Conservation (phyloP, 2,113 vertebrate genomes). For the Bubalus kerabau region DNA sequence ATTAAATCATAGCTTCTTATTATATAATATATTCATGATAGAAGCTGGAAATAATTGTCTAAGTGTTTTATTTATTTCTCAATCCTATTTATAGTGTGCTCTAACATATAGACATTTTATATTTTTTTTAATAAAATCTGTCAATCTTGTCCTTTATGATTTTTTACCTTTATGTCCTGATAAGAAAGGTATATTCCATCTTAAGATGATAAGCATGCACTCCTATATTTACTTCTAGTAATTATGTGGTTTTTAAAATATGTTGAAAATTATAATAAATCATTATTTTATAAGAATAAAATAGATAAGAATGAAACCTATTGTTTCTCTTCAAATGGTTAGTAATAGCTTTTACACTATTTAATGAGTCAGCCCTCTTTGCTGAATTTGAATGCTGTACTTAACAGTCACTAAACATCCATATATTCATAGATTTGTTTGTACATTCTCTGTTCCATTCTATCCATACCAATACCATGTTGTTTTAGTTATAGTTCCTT, state of each 20-base stretch:
- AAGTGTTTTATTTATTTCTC: neutral
- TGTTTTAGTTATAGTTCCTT: neutral
- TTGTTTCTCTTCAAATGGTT: neutral
- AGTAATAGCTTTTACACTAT: neutral
- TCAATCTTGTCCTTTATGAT: neutral
- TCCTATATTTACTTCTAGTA: neutral
- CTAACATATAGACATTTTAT: neutral
- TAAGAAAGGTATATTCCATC: neutral
- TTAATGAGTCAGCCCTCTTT: neutral
- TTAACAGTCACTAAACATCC: neutral
- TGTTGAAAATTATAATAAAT: conserved; percentile 6
- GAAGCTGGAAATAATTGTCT: conserved; percentile 4
- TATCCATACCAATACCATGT: neutral
- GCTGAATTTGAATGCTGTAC: neutral
- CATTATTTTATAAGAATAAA: neutral
- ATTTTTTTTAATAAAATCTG: neutral
- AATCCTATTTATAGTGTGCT: neutral
- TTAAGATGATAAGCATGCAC: neutral
- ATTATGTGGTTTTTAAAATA: neutral
- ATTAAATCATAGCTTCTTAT: neutral
- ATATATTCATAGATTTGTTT: neutral
- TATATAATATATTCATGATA: neutral
- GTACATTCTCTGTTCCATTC: neutral
- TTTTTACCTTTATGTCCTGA: neutral
- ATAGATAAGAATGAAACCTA: neutral